Conservation (phyloP, 1,140 invertebrate genomes). For the Pseudomyrmex gracilis region DNA sequence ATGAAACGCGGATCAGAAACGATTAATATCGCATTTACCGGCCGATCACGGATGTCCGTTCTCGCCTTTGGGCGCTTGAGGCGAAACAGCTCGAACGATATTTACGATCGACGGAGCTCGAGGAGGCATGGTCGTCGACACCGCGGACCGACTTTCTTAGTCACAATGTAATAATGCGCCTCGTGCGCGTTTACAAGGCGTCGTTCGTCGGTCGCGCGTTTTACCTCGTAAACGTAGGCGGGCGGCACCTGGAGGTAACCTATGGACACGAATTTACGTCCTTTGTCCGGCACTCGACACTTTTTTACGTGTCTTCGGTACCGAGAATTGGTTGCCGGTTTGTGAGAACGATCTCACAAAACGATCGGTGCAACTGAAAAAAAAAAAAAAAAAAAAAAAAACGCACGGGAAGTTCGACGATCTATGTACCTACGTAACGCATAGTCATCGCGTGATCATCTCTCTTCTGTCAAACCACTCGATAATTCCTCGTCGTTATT, state of each 20-base stretch:
- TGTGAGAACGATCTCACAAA: slow-evolving; percentile 41
- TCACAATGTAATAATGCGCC: slow-evolving; percentile 72
- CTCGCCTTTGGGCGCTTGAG: slow-evolving; percentile 51
- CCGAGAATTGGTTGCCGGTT: slow-evolving; percentile 41
- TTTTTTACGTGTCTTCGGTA: slow-evolving; percentile 61
- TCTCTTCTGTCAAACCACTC: not conserved
- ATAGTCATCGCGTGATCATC: not conserved
- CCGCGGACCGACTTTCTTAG: slow-evolving; percentile 63
- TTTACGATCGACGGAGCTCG: slow-evolving; percentile 69
- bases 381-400: not conserved
- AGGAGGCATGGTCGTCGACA: slow-evolving; percentile 50
- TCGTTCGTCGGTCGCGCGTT: slow-evolving; percentile 53
- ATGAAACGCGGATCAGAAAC: slow-evolving; percentile 55
- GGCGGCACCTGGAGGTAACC: slow-evolving; percentile 65
- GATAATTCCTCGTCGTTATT: not conserved
- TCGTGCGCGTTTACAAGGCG: not conserved
- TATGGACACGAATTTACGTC: slow-evolving; percentile 73
- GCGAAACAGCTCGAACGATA: slow-evolving; percentile 66
- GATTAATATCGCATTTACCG: slow-evolving; percentile 64
- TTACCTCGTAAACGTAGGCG: slow-evolving; percentile 72
- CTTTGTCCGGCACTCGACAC: slow-evolving; percentile 73
- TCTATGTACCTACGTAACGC: no score
- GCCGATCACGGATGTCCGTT: slow-evolving; percentile 59
- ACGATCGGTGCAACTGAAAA: slow-evolving; percentile 3
- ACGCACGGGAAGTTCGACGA: not conserved